Evolutionary conservation across 1,140 invertebrate genomes (phyloP), one percentile per base, ranked within the genome.

Genomic region (Ephestia elutella): DNA sequence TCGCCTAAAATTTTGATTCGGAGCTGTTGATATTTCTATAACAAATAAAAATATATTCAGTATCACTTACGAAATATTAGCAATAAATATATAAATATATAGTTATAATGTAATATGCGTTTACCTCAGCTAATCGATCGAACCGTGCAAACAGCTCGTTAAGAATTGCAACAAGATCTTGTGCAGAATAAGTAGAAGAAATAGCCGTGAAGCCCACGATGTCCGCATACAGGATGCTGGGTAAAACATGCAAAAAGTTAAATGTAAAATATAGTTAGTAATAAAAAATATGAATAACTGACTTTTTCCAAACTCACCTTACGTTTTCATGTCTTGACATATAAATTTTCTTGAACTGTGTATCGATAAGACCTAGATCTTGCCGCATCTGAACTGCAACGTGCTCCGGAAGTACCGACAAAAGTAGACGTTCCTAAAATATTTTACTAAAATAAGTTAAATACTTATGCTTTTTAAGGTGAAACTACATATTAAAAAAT

Each of bases 251-350:
- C 19, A 21, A 53, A 53, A 53, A 53, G 9, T 25, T 21, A 53
- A 20, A 73, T 57, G 50, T 66, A 56, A 59, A 48, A 57, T 54
- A 56, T 60, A 60, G 55, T 56, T 60, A 18, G 57, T 54, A 53
- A 62, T 54, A 63, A 48, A 35, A 59, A 11, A 50, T 35, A 25
- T 20, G 10, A 50, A 20, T 44, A 5, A 1, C 15, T 15, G 13
- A 5, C 20, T 21, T 2, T 53, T 53, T 15, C 15, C 1, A 44
- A 53, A 53, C 72, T 59, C 89, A 96, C 93, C 96, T 98, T 65
- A 98, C 97, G 86, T 98, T 98, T 87, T 98, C 97, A 84, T 98
- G 96, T 15, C 97, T 91, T 61, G 95, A 97, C 97, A 99, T 98
- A 80, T 98, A 98, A 73, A 98, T 98, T 89, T 98, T 98, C 88